These are phyloP conservation scores for Unio pictorum DNA, from an alignment of 2,888 invertebrate genomes.

Conservation along the genomic window DNA sequence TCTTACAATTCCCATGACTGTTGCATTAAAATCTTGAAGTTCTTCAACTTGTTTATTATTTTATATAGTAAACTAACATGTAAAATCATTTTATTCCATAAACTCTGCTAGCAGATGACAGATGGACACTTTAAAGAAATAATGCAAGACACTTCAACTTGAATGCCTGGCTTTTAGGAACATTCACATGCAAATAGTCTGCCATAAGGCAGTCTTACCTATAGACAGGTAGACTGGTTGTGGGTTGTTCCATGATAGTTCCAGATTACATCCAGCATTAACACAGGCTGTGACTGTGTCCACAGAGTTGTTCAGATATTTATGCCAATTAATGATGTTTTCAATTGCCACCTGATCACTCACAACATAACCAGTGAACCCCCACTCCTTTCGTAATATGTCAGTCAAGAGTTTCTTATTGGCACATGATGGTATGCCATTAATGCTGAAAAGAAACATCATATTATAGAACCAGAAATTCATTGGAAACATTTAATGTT, in stretches of 20 bases:
- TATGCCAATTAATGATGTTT: conserved; percentile 34
- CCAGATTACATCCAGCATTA: conserved; percentile 57
- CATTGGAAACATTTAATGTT: no score
- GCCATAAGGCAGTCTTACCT: background rate
- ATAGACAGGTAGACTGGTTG: conserved; percentile 13
- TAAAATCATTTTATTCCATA: no score
- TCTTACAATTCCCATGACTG: no score
- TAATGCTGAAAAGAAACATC: conserved; percentile 26
- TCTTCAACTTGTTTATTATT: no score
- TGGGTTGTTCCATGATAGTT: conserved; percentile 30
- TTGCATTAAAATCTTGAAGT: no score
- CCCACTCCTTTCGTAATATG: conserved; percentile 39
- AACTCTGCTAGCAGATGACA: no score
- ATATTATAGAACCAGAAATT: no score
- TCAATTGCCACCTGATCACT: conserved; percentile 46
- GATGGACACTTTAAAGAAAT: no score
- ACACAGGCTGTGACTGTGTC: conserved; percentile 44
- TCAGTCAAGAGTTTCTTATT: conserved; percentile 37
- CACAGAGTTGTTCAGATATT: conserved; percentile 40
- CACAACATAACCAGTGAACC: conserved; percentile 47
- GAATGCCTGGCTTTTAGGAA: no score
- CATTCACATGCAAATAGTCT: no score
- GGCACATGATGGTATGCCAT: conserved; percentile 48
- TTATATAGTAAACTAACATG: no score
- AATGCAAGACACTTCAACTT: no score